Conservation (phyloP, 2,113 vertebrate genomes). For the Microcebus ravelobensis region DNA sequence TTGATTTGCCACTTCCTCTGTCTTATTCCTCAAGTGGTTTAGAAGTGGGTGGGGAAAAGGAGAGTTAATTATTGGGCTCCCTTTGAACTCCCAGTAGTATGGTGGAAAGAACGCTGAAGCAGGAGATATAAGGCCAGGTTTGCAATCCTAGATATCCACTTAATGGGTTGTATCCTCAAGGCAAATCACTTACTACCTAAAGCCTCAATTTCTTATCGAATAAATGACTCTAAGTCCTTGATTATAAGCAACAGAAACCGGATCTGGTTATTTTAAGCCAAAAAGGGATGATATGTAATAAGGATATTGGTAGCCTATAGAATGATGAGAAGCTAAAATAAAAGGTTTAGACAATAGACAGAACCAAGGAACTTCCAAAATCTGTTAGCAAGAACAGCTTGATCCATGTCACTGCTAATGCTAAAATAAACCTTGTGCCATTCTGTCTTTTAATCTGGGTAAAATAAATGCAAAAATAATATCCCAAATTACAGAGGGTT, state of each 20-base stretch:
- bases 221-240: not conserved
- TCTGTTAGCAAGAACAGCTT: not conserved
- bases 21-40: slow-evolving; percentile 24
- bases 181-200: not conserved
- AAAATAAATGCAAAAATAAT: slow-evolving; percentile 12
- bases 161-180: not conserved
- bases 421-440: not conserved
- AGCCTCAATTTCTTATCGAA: not conserved
- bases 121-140: not conserved
- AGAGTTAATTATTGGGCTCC: not conserved
- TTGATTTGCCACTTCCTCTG: not conserved
- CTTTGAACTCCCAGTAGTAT: not conserved
- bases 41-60: not conserved
- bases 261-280: not conserved
- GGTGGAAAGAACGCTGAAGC: not conserved
- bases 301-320: not conserved
- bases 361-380: not conserved
- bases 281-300: not conserved
- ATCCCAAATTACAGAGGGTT: not conserved
- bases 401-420: not conserved
- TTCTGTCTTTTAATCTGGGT: not conserved
- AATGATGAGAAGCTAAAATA: not conserved
- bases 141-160: not conserved
- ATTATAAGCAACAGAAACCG: slow-evolving; percentile 9
- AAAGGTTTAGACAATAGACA: not conserved